Evolutionary conservation across 30 jellyfish, hydroid and myxozoan genomes (phyloP), one percentile per base, ranked within the genome.

Genomic region (Aurelia sp.): DNA sequence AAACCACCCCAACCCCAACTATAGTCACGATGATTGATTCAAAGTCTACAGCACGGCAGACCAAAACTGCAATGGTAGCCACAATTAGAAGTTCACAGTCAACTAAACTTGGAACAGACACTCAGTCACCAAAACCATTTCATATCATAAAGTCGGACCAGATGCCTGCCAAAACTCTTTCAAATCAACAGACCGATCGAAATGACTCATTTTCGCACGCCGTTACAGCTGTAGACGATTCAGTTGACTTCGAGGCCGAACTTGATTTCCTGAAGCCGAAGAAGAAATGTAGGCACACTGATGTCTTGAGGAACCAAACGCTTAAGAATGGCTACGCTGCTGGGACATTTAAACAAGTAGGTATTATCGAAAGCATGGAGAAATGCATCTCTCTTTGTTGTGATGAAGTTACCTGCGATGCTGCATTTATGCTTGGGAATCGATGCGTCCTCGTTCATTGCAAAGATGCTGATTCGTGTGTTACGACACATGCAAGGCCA

Each of bases 401-500:
- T 74, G 64, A 89, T 20, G 85, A 84, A 44, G 62, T 48, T 15
- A 30, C 77, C 9, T 94, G 99, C 64, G 97, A 94, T 66, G 91
- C 79, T 33, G 97, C 97, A 3, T 76, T 86, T 51, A 74, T 94
- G 97, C 81, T 88, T 22, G 89, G 86, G 12, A 51, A 73, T 27
- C 92, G 85, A 20, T 94, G 99, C 82, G 78, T 88, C 41, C 66
- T 76, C 11, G 92, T 94, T 51, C 87, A 81, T 52, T 92, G 98
- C 94, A 63, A 59, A 58, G 31, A 55, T 35, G 57, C 71, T 5
- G 87, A 21, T 11, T 81, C 89, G 6, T 92, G 98, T 76, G 33
- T 51, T 18, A 65, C 90, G 2, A 75, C 82, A 21, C 59, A 71
- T 11, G 90, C 98, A 12, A 73, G 73, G 64, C 87, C 90, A 20